Conservation (phyloP, 2,888 invertebrate genomes). For the Caenorhabditis panamensis region DNA sequence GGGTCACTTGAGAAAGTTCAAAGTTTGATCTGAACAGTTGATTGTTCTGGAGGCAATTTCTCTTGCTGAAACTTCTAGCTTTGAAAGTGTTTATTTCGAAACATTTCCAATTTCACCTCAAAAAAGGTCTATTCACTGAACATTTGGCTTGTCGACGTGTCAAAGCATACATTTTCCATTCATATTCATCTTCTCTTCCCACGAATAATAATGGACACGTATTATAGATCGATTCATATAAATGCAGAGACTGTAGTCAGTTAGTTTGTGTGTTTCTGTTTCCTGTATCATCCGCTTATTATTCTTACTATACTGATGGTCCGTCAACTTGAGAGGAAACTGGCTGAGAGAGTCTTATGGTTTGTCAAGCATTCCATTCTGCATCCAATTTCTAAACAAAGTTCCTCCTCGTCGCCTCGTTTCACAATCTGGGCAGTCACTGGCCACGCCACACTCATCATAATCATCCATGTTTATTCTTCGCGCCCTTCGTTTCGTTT, state of each 20-base stretch:
- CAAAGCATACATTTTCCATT: constrained; percentile 31
- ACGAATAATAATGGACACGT: constrained; percentile 23
- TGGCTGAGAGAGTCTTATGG: too few species aligned
- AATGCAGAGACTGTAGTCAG: background rate
- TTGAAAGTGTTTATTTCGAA: background rate
- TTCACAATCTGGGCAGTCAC: constrained; percentile 1
- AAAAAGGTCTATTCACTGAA: background rate
- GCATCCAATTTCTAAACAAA: background rate
- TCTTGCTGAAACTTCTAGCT: background rate
- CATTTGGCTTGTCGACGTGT: constrained; percentile 25
- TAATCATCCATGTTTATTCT: constrained; percentile 1
- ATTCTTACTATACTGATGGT: too few species aligned
- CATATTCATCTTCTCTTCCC: constrained; percentile 3
- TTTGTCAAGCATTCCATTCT: background rate
- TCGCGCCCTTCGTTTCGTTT: constrained; percentile 2
- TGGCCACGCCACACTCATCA: background rate
- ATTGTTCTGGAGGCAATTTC: background rate
- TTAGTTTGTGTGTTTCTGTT: too few species aligned
- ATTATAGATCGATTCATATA: constrained; percentile 1
- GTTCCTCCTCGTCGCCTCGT: background rate
- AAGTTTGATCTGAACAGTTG: background rate
- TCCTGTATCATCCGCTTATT: background rate
- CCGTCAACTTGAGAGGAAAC: too few species aligned
- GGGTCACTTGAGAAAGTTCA: constrained; percentile 1
- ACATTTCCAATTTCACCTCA: background rate